Conservation (phyloP, 2,113 vertebrate species). For the Oncorhynchus clarkii region DNA sequence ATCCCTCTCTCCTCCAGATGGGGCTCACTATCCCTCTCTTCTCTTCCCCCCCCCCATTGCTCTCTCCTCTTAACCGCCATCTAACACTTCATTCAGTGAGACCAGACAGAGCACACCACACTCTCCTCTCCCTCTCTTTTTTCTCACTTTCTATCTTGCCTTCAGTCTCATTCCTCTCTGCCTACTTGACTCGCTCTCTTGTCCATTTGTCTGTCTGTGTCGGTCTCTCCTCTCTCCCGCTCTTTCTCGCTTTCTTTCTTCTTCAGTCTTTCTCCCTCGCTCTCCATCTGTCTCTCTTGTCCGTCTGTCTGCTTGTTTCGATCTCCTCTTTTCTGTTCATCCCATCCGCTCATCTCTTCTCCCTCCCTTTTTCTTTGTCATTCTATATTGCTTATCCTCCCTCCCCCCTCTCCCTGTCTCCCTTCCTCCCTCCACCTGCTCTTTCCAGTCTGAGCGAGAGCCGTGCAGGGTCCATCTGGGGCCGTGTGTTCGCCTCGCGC, state of each 20-base stretch:
- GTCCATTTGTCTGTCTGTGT: background rate
- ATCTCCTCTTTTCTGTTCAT: background rate
- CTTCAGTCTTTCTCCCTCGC: background rate
- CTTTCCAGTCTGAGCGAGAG: slow-evolving; percentile 46
- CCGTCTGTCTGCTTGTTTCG: background rate
- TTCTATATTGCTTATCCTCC: background rate
- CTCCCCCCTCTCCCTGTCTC: slow-evolving; percentile 10
- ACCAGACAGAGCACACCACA: background rate
- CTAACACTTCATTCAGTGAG: background rate
- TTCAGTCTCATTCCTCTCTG: background rate
- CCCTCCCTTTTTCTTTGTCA: background rate
- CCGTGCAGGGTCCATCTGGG: slow-evolving; percentile 52
- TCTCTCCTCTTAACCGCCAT: background rate
- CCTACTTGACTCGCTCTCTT: background rate
- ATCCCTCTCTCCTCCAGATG: background rate
- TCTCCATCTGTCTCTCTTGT: background rate
- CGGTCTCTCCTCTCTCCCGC: slow-evolving; percentile 9
- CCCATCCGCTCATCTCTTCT: background rate
- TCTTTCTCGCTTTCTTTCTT: background rate
- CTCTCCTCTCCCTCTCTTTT: background rate
- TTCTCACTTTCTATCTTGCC: background rate
- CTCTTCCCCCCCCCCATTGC: slow-evolving; percentile 3
- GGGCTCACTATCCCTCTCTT: background rate
- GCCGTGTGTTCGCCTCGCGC: slow-evolving; percentile 40
- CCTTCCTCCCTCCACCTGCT: slow-evolving; percentile 11